Evolutionary conservation across 2,888 invertebrate species (phyloP), one percentile per base, ranked within the genome.

Genomic region (Aromia moschata): DNA sequence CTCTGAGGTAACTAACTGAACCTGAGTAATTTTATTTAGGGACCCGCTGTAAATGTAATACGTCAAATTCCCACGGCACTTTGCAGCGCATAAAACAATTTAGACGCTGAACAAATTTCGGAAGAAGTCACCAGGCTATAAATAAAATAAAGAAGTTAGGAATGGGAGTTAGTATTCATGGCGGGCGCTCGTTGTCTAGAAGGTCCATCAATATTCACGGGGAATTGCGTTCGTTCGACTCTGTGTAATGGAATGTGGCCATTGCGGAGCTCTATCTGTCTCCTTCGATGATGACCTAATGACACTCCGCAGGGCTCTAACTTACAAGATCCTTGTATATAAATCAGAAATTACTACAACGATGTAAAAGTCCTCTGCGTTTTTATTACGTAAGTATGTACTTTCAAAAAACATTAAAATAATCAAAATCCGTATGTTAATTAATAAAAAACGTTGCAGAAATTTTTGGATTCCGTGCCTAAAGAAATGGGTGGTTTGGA

Each of bases 181-280:
- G 66, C 74, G 70, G 65, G 68, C 60, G 64, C 60, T 67, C 69
- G 64, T 67, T 64, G 65, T 69, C 67, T 62, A 56, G 64, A 62
- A 61, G 60, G 60, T 73, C 75, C 74, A 77, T 78, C 77, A 78
- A 77, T 77, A 77, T 78, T 77, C 76, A 75, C 70, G 68, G 73
- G 72, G 77, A 76, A 75, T 75, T 74, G 75, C 76, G 70, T 71
- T 69, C 74, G 72, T 56, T 64, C 61, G 61, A 75, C 75, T 76
- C 73, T 71, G 74, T 69, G 73, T 76, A 78, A 78, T 77, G 77
- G 76, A 77, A 77, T 76, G 77, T 74, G 76, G 74, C 70, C 72
- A 71, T 62, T 55, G 64, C 55, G 55, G 58, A 37, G 58, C 16
- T 41, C 20, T 33, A 36, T 36, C 43, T 60, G 58, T 62, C 63